Conservation (phyloP, 1,140 invertebrate species). For the Pogonomyrmex californicus region DNA sequence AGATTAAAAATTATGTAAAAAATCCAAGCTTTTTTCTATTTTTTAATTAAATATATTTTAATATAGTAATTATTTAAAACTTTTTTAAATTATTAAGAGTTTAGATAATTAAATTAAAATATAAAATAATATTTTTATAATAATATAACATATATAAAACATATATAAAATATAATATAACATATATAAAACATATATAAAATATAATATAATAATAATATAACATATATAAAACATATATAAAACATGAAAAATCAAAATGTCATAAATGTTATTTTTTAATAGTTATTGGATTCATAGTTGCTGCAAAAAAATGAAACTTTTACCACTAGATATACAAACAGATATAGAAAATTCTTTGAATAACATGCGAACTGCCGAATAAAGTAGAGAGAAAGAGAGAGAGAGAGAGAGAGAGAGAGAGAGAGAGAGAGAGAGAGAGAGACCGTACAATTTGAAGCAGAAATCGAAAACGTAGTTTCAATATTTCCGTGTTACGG, state of each 20-base stretch:
- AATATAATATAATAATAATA: background rate
- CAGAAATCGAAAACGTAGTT: constrained; percentile 15
- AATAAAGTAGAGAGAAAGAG: constrained; percentile 21
- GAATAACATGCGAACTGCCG: background rate
- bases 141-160: background rate
- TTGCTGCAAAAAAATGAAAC: background rate
- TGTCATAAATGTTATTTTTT: background rate
- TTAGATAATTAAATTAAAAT: background rate
- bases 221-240: background rate
- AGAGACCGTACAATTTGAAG: constrained; percentile 25
- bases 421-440: too few species aligned
- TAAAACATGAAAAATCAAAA: background rate
- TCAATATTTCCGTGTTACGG: constrained; percentile 12
- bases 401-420: too few species aligned
- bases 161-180: constrained; percentile 7
- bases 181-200: background rate
- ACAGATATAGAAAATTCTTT: background rate
- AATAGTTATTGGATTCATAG: background rate
- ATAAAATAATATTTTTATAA: background rate
- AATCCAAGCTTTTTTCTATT: background rate
- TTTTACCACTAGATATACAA: background rate
- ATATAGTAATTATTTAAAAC: background rate
- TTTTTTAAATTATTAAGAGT: background rate
- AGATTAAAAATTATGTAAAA: too few species aligned
- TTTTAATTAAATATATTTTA: too few species aligned